A percentile compares a stretch with the other conserved stretches of the same genome.
Conservation (phyloP, 53 echinoderm and acorn worm species). For the Astropecten irregularis region DNA sequence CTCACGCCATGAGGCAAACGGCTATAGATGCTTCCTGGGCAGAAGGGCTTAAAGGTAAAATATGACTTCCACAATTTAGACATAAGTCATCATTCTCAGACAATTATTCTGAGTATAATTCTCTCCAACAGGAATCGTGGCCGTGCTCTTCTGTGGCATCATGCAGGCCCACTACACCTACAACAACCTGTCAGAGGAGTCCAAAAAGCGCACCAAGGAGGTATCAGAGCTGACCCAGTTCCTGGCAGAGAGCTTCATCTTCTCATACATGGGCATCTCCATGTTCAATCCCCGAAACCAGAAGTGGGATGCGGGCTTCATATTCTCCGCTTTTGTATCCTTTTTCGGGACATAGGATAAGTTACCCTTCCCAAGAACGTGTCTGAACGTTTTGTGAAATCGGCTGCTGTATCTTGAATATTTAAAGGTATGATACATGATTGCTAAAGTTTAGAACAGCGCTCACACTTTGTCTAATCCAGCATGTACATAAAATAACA, state of each 20-base stretch:
- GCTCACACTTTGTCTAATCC: too few relatives aligned
- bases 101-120: too few relatives aligned
- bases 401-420: too few relatives aligned
- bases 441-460: too few relatives aligned
- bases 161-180: conserved; percentile 98
- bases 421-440: too few relatives aligned
- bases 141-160: conserved; percentile 94
- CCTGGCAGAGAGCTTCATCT: conserved; percentile 96
- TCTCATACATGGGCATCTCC: conserved; percentile 98
- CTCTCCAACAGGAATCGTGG: conserved; percentile 88
- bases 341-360: conserved; percentile 20
- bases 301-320: conserved; percentile 69
- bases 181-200: conserved; percentile 98
- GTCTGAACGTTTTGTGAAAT: background rate
- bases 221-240: conserved; percentile 92
- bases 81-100: too few relatives aligned
- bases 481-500: too few relatives aligned
- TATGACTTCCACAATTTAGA: too few relatives aligned
- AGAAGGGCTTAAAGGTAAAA: too few relatives aligned
- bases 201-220: conserved; percentile 98
- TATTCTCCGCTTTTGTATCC: conserved; percentile 94
- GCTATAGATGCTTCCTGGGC: too few relatives aligned
- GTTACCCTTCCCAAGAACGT: too few relatives aligned
- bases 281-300: conserved; percentile 87
- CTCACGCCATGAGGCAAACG: too few relatives aligned